phyloP scores from a whole-genome alignment of 92 coral and sea anemone species.

The Muricea muricata region DNA sequence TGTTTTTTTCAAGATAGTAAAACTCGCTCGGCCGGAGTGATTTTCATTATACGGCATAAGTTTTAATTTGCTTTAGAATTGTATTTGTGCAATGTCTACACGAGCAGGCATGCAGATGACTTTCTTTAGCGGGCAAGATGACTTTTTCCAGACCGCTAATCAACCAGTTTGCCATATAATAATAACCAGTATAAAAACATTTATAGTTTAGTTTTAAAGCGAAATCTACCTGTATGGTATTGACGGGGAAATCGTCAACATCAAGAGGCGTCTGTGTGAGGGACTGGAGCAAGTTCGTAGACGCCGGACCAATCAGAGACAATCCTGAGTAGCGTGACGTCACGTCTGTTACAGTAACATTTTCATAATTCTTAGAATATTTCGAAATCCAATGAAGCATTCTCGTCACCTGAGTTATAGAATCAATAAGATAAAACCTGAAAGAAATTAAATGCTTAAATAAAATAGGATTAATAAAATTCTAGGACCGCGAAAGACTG shows the following conservation, averaged over 20 bases:
- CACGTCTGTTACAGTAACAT: slow-evolving; percentile 56
- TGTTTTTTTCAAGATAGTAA: no score
- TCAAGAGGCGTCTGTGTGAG: slow-evolving; percentile 77
- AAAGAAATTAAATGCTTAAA: not conserved
- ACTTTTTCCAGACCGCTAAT: no score
- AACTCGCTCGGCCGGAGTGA: no score
- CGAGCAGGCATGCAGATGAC: no score
- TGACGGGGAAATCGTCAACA: slow-evolving; percentile 58
- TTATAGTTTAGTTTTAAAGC: not conserved
- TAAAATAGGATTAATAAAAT: not conserved
- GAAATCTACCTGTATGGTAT: slow-evolving; percentile 77
- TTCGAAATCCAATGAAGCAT: slow-evolving; percentile 75
- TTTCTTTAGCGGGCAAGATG: no score
- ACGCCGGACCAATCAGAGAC: slow-evolving; percentile 80
- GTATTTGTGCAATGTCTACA: no score
- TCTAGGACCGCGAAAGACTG: not conserved
- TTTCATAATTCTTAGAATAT: slow-evolving; percentile 30
- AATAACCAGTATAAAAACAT: no score
- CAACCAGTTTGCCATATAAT: no score
- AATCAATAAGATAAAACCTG: slow-evolving; percentile 59
- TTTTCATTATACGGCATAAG: no score
- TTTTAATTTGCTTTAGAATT: no score
- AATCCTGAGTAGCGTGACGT: slow-evolving; percentile 77
- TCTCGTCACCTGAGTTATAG: slow-evolving; percentile 63
- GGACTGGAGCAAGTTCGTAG: slow-evolving; percentile 76